These are phyloP conservation scores for Rhinoptilus africanus DNA, from an alignment of 2,113 vertebrate species.

Conservation along the genomic window DNA sequence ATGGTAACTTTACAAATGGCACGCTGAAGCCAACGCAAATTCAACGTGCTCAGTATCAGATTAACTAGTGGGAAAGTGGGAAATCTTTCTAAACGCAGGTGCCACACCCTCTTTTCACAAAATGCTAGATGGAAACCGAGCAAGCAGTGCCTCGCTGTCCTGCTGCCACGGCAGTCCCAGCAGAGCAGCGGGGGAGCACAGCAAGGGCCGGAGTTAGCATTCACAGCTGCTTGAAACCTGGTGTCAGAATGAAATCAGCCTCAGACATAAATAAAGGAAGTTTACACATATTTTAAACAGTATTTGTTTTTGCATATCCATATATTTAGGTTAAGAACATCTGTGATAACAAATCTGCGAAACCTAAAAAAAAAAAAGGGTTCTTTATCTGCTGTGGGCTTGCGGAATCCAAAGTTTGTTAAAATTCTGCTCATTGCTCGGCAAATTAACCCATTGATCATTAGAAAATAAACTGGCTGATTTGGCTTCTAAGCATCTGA, in stretches of 20 bases:
- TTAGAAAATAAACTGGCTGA: neutral
- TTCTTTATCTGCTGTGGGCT: neutral
- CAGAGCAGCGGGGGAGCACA: neutral
- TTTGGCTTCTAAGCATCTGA: constrained; percentile 5
- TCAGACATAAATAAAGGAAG: constrained; percentile 67
- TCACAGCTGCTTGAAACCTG: constrained; percentile 41
- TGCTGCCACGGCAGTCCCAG: neutral
- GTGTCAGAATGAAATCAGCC: neutral
- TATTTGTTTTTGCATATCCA: constrained; percentile 37
- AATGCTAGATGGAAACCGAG: neutral
- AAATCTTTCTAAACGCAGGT: neutral
- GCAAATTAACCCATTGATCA: neutral
- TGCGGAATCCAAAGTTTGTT: neutral
- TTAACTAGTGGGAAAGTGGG: neutral
- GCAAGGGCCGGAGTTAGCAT: neutral
- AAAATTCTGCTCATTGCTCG: neutral
- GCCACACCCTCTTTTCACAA: neutral
- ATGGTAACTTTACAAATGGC: neutral
- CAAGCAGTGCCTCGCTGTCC: neutral
- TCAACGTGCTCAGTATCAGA: neutral
- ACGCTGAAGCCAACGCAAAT: neutral
- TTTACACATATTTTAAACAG: constrained; percentile 55
- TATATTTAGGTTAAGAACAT: constrained; percentile 63
- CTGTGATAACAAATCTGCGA: constrained; percentile 45
- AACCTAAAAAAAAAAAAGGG: neutral